These are phyloP conservation scores for Carassius gibelio DNA, from an alignment of 2,113 vertebrate genomes.

Conservation along the genomic window DNA sequence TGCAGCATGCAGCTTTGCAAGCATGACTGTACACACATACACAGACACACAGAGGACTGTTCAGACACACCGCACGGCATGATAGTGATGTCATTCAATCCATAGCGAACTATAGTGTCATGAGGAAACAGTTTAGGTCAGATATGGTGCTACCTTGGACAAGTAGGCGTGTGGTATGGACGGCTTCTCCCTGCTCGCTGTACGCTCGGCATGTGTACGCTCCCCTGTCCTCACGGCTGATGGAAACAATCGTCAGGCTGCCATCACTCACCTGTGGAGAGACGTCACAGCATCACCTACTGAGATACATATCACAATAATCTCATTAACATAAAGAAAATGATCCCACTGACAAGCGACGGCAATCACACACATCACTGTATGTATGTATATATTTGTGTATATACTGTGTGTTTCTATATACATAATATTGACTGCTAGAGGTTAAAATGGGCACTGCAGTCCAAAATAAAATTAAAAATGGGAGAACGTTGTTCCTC, in stretches of 20 bases:
- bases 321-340: not conserved
- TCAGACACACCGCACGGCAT: not conserved
- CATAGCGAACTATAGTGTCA: not conserved
- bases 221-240: constrained; percentile 90
- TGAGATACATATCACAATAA: not conserved
- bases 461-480: too few species aligned
- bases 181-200: constrained; percentile 94
- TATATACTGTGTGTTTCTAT: too few species aligned
- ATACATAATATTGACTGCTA: too few species aligned
- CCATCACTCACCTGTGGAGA: constrained; percentile 86
- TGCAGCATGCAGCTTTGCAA: constrained; percentile 33
- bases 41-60: not conserved
- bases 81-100: not conserved
- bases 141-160: constrained; percentile 85
- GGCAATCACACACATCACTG: too few species aligned
- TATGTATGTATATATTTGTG: too few species aligned
- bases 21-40: constrained; percentile 14
- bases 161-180: constrained; percentile 95
- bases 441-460: too few species aligned
- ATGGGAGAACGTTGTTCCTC: too few species aligned
- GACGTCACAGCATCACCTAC: not conserved
- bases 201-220: constrained; percentile 94
- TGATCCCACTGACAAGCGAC: too few species aligned
- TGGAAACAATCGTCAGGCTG: constrained; percentile 87
- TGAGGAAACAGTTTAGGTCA: not conserved